Evolutionary conservation across 2,797 vertebrate genomes (phyloP).

Genomic region (Onychomys arenicola): DNA sequence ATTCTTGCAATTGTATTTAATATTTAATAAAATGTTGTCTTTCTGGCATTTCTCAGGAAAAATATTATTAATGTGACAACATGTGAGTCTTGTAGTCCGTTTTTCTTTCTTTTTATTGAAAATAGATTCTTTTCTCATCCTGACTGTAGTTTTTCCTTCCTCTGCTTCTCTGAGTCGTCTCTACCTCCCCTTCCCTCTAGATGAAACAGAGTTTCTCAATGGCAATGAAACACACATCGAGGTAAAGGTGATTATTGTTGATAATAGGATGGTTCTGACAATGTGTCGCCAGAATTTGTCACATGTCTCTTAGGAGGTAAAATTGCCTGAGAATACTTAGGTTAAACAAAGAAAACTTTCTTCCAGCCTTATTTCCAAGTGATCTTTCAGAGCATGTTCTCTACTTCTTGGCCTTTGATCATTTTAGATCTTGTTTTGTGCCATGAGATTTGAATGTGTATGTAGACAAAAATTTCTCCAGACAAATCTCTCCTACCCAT

Average conservation of each 20-base stretch:
- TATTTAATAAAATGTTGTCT: not conserved
- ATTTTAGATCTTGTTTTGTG: slow-evolving; percentile 36
- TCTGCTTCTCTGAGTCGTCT: not conserved
- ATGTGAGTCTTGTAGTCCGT: no score
- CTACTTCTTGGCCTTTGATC: not conserved
- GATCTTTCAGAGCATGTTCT: not conserved
- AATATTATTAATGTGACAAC: not conserved
- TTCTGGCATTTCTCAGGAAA: not conserved
- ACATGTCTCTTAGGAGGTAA: not conserved
- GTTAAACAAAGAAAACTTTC: not conserved
- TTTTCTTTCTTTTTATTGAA: not conserved
- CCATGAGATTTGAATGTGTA: not conserved
- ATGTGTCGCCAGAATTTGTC: not conserved
- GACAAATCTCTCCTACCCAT: no score
- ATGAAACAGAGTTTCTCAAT: not conserved
- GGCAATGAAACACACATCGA: not conserved
- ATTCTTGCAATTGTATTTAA: not conserved
- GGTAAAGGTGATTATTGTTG: not conserved
- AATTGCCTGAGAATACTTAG: not conserved
- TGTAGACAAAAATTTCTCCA: no score
- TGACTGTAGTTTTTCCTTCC: not conserved
- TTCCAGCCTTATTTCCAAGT: not conserved
- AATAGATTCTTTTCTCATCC: not conserved
- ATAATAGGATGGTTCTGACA: not conserved
- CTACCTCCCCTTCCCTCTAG: not conserved